phyloP scores from a whole-genome alignment of 2,113 vertebrate species.

The Ginglymostoma cirratum region DNA sequence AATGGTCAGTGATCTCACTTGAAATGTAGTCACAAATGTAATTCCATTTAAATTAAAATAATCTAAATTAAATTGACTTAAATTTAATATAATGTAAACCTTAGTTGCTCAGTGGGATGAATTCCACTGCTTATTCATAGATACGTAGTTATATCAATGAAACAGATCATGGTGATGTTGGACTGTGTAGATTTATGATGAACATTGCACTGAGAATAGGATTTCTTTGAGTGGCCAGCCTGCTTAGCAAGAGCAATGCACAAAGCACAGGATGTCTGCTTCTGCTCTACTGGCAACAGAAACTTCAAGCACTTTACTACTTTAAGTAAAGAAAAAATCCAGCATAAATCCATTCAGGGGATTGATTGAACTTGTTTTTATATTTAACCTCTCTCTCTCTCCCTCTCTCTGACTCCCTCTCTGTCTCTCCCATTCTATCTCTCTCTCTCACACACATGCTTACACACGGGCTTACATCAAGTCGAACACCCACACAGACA shows the following conservation, averaged over 20 bases:
- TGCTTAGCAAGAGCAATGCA: background rate
- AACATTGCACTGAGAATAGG: background rate
- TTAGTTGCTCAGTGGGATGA: background rate
- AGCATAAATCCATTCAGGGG: background rate
- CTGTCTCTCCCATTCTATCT: no score
- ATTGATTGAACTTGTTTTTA: background rate
- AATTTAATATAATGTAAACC: background rate
- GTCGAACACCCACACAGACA: background rate
- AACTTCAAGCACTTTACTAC: background rate
- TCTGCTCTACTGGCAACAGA: background rate
- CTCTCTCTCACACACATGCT: no score
- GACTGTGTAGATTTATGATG: background rate
- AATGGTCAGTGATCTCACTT: background rate
- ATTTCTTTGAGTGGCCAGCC: background rate
- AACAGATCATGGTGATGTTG: background rate
- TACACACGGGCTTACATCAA: no score
- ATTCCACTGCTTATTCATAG: background rate
- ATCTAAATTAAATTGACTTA: background rate
- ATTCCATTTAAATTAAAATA: background rate
- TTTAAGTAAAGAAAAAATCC: background rate
- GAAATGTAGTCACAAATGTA: background rate
- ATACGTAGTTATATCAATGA: background rate
- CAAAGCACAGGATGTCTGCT: background rate
- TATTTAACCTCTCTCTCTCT: background rate
- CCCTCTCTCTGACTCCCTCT: no score